Evolutionary conservation across 1,140 invertebrate genomes (phyloP).

Genomic region (Drosophila fuyamai): DNA sequence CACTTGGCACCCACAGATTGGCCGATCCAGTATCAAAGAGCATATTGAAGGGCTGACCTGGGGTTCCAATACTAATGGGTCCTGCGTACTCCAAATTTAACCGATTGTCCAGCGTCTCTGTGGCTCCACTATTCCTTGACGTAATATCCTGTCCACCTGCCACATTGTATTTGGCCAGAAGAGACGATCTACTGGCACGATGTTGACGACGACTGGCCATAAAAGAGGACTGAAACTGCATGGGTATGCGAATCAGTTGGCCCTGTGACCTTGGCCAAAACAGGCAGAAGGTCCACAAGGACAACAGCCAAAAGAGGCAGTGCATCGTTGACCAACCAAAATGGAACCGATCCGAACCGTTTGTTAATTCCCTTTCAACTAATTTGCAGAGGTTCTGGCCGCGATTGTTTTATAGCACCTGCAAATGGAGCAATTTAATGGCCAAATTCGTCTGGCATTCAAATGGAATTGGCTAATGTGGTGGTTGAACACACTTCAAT

Average conservation of each 20-base stretch:
- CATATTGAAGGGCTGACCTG: conserved; percentile 89
- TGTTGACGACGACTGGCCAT: conserved; percentile 44
- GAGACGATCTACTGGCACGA: conserved; percentile 18
- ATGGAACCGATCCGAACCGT: conserved; percentile 21
- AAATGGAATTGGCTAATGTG: conserved; percentile 38
- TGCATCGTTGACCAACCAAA: conserved; percentile 11
- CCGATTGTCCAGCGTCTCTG: conserved; percentile 38
- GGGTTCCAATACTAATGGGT: conserved; percentile 95
- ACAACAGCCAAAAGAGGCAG: conserved; percentile 12
- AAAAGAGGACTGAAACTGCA: conserved; percentile 43
- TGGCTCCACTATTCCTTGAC: conserved; percentile 25
- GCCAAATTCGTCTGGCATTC: conserved; percentile 39
- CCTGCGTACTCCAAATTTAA: conserved; percentile 86
- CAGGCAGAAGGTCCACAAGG: conserved; percentile 3
- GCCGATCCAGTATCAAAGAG: conserved; percentile 57
- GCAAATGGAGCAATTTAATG: conserved; percentile 41
- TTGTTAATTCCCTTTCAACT: conserved; percentile 21
- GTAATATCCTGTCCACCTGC: neutral
- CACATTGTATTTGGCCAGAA: conserved; percentile 46
- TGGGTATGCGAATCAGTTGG: conserved; percentile 38
- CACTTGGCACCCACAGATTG: conserved; percentile 58
- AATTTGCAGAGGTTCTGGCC: conserved; percentile 25
- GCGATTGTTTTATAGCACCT: conserved; percentile 47
- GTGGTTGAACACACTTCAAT: conserved; percentile 36
- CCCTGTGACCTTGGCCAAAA: neutral